phyloP scores from a whole-genome alignment of 1,140 invertebrate species.

The Drosophila arizonae region DNA sequence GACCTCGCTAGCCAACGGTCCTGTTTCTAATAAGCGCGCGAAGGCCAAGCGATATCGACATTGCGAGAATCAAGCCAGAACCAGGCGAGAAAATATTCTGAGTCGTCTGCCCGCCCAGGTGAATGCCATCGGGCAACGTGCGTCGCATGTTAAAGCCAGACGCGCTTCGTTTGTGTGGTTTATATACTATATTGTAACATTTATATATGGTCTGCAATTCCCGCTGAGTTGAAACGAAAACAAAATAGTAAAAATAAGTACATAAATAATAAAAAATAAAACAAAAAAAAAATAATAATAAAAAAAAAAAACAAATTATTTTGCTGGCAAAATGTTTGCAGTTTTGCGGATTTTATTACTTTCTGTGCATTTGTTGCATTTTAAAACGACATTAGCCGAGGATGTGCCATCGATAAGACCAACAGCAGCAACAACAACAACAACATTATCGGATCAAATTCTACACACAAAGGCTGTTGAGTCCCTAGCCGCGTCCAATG shows the following conservation, averaged over 20 bases:
- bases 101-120: constrained; percentile 56
- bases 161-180: constrained; percentile 56
- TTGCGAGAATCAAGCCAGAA: constrained; percentile 10
- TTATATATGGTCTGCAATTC: constrained; percentile 71
- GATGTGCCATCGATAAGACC: constrained; percentile 48
- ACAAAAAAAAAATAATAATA: constrained; percentile 1
- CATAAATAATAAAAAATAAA: constrained; percentile 23
- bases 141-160: constrained; percentile 58
- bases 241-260: constrained; percentile 62
- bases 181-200: constrained; percentile 55
- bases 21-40: constrained; percentile 60
- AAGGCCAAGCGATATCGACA: constrained; percentile 21
- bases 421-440: constrained; percentile 12
- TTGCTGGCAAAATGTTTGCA: constrained; percentile 66
- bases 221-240: constrained; percentile 59
- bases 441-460: constrained; percentile 25
- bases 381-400: constrained; percentile 63
- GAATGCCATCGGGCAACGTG: constrained; percentile 77
- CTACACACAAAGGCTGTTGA: constrained; percentile 31
- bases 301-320: constrained; percentile 17
- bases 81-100: constrained; percentile 42
- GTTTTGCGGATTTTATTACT: constrained; percentile 75
- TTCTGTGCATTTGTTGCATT: constrained; percentile 79
- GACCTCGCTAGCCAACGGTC: constrained; percentile 71
- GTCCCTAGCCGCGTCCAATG: constrained; percentile 37